These are phyloP conservation scores for Luehdorfia chinensis DNA, from an alignment of 1,140 invertebrate genomes.

Conservation along the genomic window DNA sequence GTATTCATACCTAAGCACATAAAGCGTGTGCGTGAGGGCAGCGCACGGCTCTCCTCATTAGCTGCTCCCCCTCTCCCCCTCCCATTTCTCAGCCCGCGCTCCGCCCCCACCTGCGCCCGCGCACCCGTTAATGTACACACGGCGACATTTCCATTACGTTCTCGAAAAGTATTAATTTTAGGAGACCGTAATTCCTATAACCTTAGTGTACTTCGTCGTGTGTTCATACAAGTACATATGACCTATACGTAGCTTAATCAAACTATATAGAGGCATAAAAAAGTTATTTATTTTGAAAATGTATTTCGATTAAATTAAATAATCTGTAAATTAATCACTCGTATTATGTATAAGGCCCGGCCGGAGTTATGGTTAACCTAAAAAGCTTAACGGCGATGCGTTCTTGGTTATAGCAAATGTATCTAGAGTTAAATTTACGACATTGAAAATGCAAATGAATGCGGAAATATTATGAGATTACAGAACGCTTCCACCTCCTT, in stretches of 20 bases:
- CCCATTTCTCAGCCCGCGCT: constrained; percentile 2
- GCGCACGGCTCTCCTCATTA: constrained; percentile 62
- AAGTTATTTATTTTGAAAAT: no score
- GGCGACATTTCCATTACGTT: constrained; percentile 58
- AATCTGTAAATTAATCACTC: no score
- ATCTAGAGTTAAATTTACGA: no score
- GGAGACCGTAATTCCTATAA: constrained; percentile 43
- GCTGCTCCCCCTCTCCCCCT: constrained; percentile 29
- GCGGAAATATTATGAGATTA: constrained; percentile 47
- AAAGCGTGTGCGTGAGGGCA: constrained; percentile 53
- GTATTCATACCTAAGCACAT: constrained; percentile 56
- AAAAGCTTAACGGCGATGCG: no score
- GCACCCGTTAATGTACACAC: constrained; percentile 51
- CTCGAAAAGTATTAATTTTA: constrained; percentile 59
- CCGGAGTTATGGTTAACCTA: no score
- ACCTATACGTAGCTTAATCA: background rate
- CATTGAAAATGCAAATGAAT: constrained; percentile 54
- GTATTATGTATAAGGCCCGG: no score
- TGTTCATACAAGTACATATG: constrained; percentile 61
- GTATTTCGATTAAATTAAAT: no score
- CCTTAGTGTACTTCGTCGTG: constrained; percentile 60
- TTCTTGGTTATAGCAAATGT: no score
- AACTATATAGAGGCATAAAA: no score
- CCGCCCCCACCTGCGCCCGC: constrained; percentile 32
- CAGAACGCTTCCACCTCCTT: constrained; percentile 43